Base-by-base conservation (phyloP, 2,113 vertebrate species). In the Callospermophilus lateralis region DNA sequence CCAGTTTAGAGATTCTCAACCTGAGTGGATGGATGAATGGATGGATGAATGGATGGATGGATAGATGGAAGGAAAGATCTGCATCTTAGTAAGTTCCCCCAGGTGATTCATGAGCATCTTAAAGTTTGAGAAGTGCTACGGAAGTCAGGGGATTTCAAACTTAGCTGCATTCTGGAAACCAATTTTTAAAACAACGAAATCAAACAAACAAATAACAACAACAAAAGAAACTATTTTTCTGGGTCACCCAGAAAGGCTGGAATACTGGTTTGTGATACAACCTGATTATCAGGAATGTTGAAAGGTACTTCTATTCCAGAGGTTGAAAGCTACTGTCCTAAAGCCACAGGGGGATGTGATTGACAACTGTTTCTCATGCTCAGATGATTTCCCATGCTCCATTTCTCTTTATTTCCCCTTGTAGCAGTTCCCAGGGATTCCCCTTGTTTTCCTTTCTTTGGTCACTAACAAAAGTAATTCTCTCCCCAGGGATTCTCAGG, bases 401-500 rank as follows among this genome's bases (percentile, higher is more conserved):
- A 1, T 45, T 89, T 67, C 37, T 91, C 78, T 61, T 53, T 67
- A 8, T 68, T 84, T 89, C 55, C 37, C 48, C 48, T 68, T 1
- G 4, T 17, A 73, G 65, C 58, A 45, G 26, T 80, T 61, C n/a
- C 67, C 42, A 55, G 6, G 26, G 61, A 37, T 4, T 32, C 45
- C 19, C 61, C 30, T 51, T 58, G 2, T 78, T 89, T 76, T 77
- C 45, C 63, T 72, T 81, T 63, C 42, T 90, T 81, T 58, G 37
- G 87, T 84, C 53, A 61, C 37, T 45, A 81, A 68, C 58, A 72
- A 76, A 92, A 34, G 34, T 32, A 8, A 6, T 86, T 79, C 65
- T 93, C 76, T 93, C 55, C 20, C 77, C 30, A 39, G 58, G 55
- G 58, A 76, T 85, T 83, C 84, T 48, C 58, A 94, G 67, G 39